Percentiles rank a stretch among this genome's conserved stretches.
Evolutionary conservation across 2,888 invertebrate genomes (phyloP).

Genomic region (Neria commutata): DNA sequence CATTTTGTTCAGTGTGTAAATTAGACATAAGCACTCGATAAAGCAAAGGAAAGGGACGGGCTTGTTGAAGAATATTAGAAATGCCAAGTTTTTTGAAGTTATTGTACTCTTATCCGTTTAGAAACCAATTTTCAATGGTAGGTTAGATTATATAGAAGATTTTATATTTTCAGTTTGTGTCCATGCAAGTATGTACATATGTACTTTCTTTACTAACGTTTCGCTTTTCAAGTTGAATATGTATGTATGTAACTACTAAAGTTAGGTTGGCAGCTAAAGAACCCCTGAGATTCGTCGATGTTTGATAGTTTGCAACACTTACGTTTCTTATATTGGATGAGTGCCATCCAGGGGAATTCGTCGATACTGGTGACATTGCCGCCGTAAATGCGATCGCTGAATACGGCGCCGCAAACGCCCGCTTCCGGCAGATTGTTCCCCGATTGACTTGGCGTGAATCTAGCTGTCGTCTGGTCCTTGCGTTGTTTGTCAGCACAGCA

Average conservation of each 20-base stretch:
- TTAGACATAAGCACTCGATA: no score
- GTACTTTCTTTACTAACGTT: no score
- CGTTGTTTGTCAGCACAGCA: constrained; percentile 44
- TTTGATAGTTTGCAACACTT: constrained; percentile 15
- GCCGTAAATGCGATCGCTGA: constrained; percentile 68
- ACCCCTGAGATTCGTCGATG: no score
- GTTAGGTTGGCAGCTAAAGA: no score
- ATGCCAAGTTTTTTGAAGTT: background rate
- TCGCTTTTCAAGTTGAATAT: no score
- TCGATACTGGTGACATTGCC: constrained; percentile 67
- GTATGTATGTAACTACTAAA: no score
- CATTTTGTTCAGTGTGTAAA: no score
- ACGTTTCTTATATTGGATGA: constrained; percentile 63
- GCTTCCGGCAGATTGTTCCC: constrained; percentile 60
- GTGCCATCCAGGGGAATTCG: constrained; percentile 67
- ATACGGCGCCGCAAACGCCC: constrained; percentile 65
- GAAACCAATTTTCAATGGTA: no score
- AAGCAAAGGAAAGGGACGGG: no score
- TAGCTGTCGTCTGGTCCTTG: background rate
- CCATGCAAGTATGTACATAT: background rate
- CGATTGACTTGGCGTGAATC: constrained; percentile 1
- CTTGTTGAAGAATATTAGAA: background rate
- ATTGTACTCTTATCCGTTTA: no score
- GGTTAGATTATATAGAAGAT: no score
- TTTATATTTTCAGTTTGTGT: no score